Evolutionary conservation across 2,888 invertebrate species (phyloP), one percentile per base, ranked within the genome.

Genomic region (Hololepta plana): DNA sequence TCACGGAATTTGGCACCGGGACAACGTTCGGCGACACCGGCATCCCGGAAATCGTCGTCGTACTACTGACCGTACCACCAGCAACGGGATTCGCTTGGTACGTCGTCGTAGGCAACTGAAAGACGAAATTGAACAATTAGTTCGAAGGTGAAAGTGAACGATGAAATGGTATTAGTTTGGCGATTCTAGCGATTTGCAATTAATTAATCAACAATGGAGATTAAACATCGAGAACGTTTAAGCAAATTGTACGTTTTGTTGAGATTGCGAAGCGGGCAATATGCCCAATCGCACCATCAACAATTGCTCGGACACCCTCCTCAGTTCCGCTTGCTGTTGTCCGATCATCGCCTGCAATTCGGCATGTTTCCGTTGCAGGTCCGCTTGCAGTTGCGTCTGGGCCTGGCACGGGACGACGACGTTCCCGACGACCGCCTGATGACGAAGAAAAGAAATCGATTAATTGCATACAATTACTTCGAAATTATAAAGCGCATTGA

Each of bases 281-380:
- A 84, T 62, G 4, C 82, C 82, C 37, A 81, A 73, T 42, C 79
- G 65, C 1, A 84, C 79, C 50, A 87, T 69, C 24, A 84, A 50
- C 27, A 88, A 57, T 45, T 87, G 85, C 45, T 87, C 84, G n/a
- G 84, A 84, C 1, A 88, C 80, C 36, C 73, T 64, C 21, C 79
- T 62, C 36, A 88, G 53, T 49, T 88, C 85, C 43, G 85, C 84
- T 46, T 87, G 85, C 44, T 87, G 85, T 36, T 77, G 70, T 26
- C 75, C 67, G 32, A 88, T 85, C 44, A 82, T 62, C 42, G 81
- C 73, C 47, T 87, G 82, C 32, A 88, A 55, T 45, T 85, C 77
- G 35, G 81, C 81, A 44, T 87, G 85, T 44, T 85, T 85, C 17
- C 75, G 64, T 44, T 84, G 76, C 32, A 74, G 52, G 54, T 80